Percentiles rank a stretch among this genome's conserved stretches.
Conservation (phyloP, 2,113 vertebrate genomes). For the Actenoides hombroni region DNA sequence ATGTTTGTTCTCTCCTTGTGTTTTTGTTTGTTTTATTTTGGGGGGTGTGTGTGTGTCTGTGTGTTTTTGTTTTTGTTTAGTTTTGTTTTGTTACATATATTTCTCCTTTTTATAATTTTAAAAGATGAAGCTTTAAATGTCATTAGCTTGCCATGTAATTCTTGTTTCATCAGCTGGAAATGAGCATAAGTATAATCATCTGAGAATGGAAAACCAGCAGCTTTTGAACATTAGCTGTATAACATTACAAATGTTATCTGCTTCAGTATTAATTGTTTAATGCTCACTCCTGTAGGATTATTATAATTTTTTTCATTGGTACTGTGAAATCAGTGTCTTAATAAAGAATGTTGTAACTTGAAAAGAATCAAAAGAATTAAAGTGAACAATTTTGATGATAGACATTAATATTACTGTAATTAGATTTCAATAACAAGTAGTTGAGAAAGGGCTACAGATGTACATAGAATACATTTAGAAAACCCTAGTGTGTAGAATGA, state of each 20-base stretch:
- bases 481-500: neutral
- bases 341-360: neutral
- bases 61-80: neutral
- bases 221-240: neutral
- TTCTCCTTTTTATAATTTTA: neutral
- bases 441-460: neutral
- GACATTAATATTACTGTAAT: neutral
- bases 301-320: neutral
- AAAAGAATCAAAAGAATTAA: neutral
- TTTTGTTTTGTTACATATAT: neutral
- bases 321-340: neutral
- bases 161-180: neutral
- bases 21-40: too few species aligned
- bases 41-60: too few species aligned
- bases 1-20: neutral
- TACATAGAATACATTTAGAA: neutral
- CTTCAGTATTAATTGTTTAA: neutral
- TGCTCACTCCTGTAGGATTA: neutral
- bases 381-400: neutral
- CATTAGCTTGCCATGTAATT: neutral
- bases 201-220: neutral
- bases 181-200: neutral
- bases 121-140: neutral
- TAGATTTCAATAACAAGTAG: neutral
- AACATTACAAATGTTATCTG: neutral